Evolutionary conservation across 2,888 invertebrate species (phyloP).

Genomic region (Coronaproctus castanopsis): DNA sequence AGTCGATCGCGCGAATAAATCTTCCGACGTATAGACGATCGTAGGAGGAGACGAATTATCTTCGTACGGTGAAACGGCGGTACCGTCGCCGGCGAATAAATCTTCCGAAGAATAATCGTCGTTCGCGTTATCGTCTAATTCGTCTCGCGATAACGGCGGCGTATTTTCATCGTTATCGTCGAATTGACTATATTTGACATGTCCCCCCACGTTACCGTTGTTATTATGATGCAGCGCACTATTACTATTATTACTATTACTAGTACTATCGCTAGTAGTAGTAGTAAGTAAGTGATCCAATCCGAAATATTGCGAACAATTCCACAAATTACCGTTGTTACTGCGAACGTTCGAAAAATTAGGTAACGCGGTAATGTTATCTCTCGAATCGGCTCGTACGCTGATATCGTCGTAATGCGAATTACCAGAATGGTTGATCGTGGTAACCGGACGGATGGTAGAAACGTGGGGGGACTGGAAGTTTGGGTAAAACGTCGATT

Average conservation of each 20-base stretch:
- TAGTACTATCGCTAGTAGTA: not conserved
- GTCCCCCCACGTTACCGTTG: constrained; percentile 12
- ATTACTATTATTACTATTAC: not conserved
- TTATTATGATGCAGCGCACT: not conserved
- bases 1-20: not conserved
- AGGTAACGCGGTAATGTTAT: constrained; percentile 30
- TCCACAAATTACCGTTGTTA: not conserved
- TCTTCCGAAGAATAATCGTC: not conserved
- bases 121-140: not conserved
- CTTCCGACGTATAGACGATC: not conserved
- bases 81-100: constrained; percentile 9
- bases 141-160: not conserved
- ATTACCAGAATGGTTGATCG: constrained; percentile 19
- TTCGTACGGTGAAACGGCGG: constrained; percentile 6
- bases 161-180: not conserved
- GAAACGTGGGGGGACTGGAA: constrained; percentile 45
- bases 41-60: too few relatives aligned
- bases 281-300: constrained; percentile 6
- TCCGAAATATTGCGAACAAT: not conserved
- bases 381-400: not conserved
- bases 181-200: constrained; percentile 3
- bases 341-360: constrained; percentile 33
- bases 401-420: constrained; percentile 9
- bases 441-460: constrained; percentile 22
- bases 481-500: constrained; percentile 53